Evolutionary conservation across 2,797 vertebrate species (phyloP).

Genomic region (Enteromius argenteus): DNA sequence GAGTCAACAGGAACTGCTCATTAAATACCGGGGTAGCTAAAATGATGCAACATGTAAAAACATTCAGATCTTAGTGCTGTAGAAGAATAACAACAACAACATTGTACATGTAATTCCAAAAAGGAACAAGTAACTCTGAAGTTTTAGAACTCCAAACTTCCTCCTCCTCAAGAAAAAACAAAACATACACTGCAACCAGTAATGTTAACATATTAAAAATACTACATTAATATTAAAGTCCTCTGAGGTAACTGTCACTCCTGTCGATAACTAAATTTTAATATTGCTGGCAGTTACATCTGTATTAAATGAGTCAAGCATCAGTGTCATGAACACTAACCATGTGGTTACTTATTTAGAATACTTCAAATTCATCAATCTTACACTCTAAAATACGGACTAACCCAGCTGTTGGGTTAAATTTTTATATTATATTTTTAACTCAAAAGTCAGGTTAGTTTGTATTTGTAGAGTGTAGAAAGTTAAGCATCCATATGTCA

Average conservation of each 20-base stretch:
- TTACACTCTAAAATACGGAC: too few relatives aligned
- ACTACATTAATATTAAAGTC: not conserved
- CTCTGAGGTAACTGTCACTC: not conserved
- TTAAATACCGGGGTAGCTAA: not conserved
- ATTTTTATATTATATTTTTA: too few relatives aligned
- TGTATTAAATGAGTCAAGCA: not conserved
- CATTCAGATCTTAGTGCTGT: not conserved
- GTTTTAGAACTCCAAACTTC: not conserved
- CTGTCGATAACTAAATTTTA: not conserved
- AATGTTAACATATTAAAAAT: not conserved
- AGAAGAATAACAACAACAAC: not conserved
- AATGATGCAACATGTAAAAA: conserved; percentile 9
- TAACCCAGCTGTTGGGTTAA: too few relatives aligned
- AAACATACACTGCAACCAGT: too few relatives aligned
- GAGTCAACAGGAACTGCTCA: conserved; percentile 3
- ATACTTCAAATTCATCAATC: not conserved
- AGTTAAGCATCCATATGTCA: too few relatives aligned
- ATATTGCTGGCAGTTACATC: not conserved
- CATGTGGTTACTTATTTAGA: not conserved
- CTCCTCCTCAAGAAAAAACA: not conserved
- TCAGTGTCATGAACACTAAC: not conserved
- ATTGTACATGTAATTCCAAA: not conserved
- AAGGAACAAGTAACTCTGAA: not conserved
- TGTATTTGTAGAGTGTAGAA: too few relatives aligned
- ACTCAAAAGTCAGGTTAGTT: too few relatives aligned